phyloP scores from a whole-genome alignment of 2,113 vertebrate species.

The Aegypius monachus region DNA sequence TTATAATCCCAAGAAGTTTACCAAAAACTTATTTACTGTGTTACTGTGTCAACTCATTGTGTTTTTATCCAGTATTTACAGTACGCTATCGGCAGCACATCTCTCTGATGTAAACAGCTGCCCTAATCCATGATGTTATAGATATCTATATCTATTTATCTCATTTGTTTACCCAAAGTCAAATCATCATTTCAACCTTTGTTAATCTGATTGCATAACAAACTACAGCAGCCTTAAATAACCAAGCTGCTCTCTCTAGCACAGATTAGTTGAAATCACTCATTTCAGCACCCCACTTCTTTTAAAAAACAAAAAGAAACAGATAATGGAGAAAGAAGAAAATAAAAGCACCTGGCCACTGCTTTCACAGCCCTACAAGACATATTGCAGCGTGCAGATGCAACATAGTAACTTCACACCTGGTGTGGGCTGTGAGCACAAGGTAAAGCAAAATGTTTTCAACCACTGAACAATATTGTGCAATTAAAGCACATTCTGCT shows the following conservation, averaged over 20 bases:
- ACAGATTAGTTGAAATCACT: not conserved
- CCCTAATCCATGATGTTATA: not conserved
- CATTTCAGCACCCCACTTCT: not conserved
- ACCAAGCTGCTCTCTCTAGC: not conserved
- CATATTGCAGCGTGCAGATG: not conserved
- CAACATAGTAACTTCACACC: not conserved
- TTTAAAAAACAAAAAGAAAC: not conserved
- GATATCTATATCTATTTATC: not conserved
- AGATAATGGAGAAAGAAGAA: not conserved
- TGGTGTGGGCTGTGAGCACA: not conserved
- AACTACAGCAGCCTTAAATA: slow-evolving; percentile 23
- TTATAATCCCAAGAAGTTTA: not conserved
- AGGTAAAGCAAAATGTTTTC: not conserved
- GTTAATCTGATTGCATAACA: slow-evolving; percentile 50
- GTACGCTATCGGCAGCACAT: rapidly evolving
- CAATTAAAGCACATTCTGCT: slow-evolving; percentile 40
- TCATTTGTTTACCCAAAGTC: not conserved
- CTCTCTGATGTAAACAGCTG: not conserved
- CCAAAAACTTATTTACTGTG: not conserved
- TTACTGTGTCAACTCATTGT: not conserved
- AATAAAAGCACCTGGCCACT: not conserved
- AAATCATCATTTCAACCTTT: slow-evolving; percentile 37
- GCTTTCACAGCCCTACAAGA: not conserved
- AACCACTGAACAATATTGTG: not conserved
- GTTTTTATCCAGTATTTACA: not conserved